phyloP scores from a whole-genome alignment of 1,140 invertebrate species.

The Octopus sinensis region DNA sequence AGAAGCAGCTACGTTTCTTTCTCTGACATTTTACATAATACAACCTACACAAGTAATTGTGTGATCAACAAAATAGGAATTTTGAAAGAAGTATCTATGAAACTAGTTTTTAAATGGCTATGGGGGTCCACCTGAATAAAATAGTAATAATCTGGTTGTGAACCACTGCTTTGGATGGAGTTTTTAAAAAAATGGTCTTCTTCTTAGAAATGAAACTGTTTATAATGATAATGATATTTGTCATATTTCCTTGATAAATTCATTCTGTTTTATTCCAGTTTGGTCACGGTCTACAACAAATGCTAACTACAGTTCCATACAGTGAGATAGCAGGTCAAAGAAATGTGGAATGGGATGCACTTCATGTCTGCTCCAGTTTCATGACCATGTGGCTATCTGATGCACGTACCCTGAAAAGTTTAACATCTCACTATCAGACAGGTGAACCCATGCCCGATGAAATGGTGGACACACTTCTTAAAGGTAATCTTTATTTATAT shows the following conservation, averaged over 20 bases:
- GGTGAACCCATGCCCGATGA: conserved; percentile 69
- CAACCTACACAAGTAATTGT: too few relatives aligned
- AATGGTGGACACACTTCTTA: conserved; percentile 66
- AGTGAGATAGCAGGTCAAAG: conserved; percentile 78
- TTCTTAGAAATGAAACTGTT: not conserved
- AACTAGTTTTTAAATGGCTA: too few relatives aligned
- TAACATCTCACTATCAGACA: conserved; percentile 74
- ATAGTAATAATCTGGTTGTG: not conserved
- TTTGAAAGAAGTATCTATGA: too few relatives aligned
- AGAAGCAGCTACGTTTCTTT: too few relatives aligned
- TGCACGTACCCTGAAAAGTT: conserved; percentile 64
- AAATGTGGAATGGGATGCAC: conserved; percentile 88
- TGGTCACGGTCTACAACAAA: conserved; percentile 77
- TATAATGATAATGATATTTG: not conserved
- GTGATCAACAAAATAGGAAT: too few relatives aligned
- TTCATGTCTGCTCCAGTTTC: conserved; percentile 75
- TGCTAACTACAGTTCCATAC: conserved; percentile 76
- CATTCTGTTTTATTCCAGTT: conserved; percentile 62
- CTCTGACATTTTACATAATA: too few relatives aligned
- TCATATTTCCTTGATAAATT: not conserved
- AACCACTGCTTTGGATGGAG: not conserved
- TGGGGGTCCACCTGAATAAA: too few relatives aligned
- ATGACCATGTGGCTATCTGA: conserved; percentile 79
- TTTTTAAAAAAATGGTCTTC: not conserved
- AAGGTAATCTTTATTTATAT: conserved; percentile 37